Evolutionary conservation across 2,797 vertebrate species (phyloP).

Genomic region (Alfaro cultratus): DNA sequence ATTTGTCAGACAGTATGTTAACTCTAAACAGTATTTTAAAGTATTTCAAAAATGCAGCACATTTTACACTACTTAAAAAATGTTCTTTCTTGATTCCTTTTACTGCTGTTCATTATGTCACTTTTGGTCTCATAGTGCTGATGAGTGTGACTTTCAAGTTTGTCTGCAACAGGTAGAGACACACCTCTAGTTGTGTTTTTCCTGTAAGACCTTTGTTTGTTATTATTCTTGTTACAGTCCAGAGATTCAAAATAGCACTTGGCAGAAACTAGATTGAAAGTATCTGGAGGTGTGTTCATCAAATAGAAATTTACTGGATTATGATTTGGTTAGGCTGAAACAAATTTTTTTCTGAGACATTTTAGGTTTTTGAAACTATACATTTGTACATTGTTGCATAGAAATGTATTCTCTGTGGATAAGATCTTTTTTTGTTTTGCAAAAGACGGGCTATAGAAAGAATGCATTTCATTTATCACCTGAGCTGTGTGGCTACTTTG

Average conservation of each 20-base stretch:
- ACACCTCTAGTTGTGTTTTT: constrained; percentile 27
- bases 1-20: background rate
- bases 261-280: background rate
- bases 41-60: too few relatives aligned
- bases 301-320: constrained; percentile 5
- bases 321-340: background rate
- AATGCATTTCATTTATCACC: background rate
- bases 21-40: background rate
- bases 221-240: constrained; percentile 34
- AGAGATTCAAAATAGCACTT: constrained; percentile 37
- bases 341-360: too few relatives aligned
- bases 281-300: background rate
- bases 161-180: constrained; percentile 48
- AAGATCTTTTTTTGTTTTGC: background rate
- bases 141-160: constrained; percentile 17
- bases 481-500: constrained; percentile 20
- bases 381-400: background rate
- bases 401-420: background rate
- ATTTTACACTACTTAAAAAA: too few relatives aligned
- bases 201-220: constrained; percentile 21
- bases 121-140: background rate
- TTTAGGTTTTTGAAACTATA: background rate
- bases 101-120: background rate
- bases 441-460: background rate
- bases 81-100: background rate